These are phyloP conservation scores for Nansenia antarctica DNA, from an alignment of 2,113 vertebrate genomes.

Conservation along the genomic window DNA sequence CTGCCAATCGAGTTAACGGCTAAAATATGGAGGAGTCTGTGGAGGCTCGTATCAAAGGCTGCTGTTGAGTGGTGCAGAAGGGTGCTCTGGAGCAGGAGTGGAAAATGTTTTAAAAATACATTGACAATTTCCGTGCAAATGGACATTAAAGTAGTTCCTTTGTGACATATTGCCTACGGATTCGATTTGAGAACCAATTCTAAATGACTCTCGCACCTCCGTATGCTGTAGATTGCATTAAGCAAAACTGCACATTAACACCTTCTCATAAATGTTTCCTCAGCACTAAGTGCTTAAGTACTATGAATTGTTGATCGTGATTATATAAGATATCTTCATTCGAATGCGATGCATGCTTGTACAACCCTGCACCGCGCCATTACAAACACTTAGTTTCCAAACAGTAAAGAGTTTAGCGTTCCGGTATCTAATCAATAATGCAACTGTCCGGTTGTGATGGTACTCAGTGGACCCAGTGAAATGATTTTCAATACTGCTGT, in stretches of 20 bases:
- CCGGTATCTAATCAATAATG: conserved; percentile 47
- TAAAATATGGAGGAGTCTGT: too few species aligned
- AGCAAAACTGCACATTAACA: conserved; percentile 8
- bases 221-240: not conserved
- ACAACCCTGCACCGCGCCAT: not conserved
- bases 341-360: not conserved
- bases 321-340: not conserved
- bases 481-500: conserved; percentile 54
- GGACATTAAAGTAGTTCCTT: not conserved
- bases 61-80: not conserved
- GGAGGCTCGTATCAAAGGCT: not conserved
- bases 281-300: not conserved
- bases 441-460: conserved; percentile 48
- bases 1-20: not conserved
- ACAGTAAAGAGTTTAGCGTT: not conserved
- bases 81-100: not conserved
- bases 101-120: too few species aligned
- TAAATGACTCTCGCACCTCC: conserved; percentile 2
- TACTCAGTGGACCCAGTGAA: conserved; percentile 40
- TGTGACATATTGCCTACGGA: not conserved
- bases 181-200: conserved; percentile 5
- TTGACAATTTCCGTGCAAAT: too few species aligned
- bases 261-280: conserved; percentile 13
- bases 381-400: not conserved
- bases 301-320: not conserved